Conservation (phyloP, 2,888 invertebrate genomes). For the Malacosoma neustria region DNA sequence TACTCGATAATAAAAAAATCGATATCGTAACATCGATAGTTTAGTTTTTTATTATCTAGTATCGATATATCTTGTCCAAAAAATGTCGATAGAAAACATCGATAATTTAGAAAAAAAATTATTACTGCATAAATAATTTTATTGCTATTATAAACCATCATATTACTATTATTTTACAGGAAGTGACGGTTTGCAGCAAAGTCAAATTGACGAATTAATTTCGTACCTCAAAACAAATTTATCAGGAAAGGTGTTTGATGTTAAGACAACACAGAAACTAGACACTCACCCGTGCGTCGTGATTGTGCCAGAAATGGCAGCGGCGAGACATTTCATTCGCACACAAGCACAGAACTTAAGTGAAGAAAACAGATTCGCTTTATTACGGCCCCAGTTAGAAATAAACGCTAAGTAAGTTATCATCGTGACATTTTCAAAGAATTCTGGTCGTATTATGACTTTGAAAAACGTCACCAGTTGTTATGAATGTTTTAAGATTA, state of each 20-base stretch:
- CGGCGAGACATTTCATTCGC: slow-evolving; percentile 94
- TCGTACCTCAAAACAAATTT: slow-evolving; percentile 86
- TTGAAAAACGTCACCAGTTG: too few species aligned
- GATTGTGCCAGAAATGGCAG: slow-evolving; percentile 97
- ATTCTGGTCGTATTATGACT: too few species aligned
- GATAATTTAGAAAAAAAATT: too few species aligned
- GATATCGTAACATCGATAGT: too few species aligned
- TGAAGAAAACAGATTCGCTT: slow-evolving; percentile 89
- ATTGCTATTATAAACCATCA: neutral
- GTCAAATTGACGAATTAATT: slow-evolving; percentile 85
- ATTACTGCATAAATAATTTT: slow-evolving; percentile 1
- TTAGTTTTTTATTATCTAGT: too few species aligned
- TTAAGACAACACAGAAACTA: slow-evolving; percentile 88
- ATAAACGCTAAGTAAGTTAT: slow-evolving; percentile 92
- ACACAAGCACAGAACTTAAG: slow-evolving; percentile 88
- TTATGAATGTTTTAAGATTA: too few species aligned
- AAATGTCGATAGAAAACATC: too few species aligned
- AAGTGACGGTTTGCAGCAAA: slow-evolving; percentile 80
- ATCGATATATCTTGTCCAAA: too few species aligned
- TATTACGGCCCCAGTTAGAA: slow-evolving; percentile 94
- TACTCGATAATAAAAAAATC: too few species aligned
- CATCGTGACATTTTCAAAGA: too few species aligned
- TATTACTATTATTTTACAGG: slow-evolving; percentile 26
- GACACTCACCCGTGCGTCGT: slow-evolving; percentile 95
- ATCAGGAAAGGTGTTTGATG: slow-evolving; percentile 85